Evolutionary conservation across 2,113 vertebrate genomes (phyloP).

Genomic region (Poeciliopsis turrubarensis): DNA sequence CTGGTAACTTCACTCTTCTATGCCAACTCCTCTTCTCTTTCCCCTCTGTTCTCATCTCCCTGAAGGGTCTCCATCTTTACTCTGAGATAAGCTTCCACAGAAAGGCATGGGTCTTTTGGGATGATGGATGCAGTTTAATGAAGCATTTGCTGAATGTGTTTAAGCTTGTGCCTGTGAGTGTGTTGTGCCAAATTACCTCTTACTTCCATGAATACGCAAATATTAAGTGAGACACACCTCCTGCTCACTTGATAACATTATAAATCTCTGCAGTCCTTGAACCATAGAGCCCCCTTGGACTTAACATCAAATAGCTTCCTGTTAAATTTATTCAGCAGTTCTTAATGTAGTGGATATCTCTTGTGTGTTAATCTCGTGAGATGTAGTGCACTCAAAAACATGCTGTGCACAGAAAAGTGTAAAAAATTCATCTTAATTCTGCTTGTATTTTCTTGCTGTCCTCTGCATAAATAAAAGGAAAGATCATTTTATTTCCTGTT

Average conservation of each 20-base stretch:
- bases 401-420: conserved; percentile 44
- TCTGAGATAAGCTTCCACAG: conserved; percentile 56
- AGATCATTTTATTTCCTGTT: conserved; percentile 45
- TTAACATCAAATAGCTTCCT: conserved; percentile 61
- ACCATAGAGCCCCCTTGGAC: conserved; percentile 54
- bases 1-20: conserved; percentile 27
- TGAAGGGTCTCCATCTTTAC: conserved; percentile 66
- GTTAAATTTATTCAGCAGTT: conserved; percentile 59
- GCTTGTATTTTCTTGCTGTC: conserved; percentile 45
- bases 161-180: conserved; percentile 16
- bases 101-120: conserved; percentile 62
- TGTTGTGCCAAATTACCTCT: conserved; percentile 42
- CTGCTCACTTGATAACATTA: conserved; percentile 62
- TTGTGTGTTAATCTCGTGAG: conserved; percentile 36
- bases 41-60: conserved; percentile 63
- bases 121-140: conserved; percentile 65
- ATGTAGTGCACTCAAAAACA: conserved; percentile 38
- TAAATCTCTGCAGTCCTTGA: conserved; percentile 52
- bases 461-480: conserved; percentile 52
- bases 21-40: conserved; percentile 26
- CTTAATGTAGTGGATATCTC: conserved; percentile 41
- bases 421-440: conserved; percentile 43
- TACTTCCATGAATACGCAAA: conserved; percentile 21
- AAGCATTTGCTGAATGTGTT: conserved; percentile 47
- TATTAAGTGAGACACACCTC: conserved; percentile 42